Conservation (phyloP, 2,797 vertebrate species). For the Bradypodion pumilum region DNA sequence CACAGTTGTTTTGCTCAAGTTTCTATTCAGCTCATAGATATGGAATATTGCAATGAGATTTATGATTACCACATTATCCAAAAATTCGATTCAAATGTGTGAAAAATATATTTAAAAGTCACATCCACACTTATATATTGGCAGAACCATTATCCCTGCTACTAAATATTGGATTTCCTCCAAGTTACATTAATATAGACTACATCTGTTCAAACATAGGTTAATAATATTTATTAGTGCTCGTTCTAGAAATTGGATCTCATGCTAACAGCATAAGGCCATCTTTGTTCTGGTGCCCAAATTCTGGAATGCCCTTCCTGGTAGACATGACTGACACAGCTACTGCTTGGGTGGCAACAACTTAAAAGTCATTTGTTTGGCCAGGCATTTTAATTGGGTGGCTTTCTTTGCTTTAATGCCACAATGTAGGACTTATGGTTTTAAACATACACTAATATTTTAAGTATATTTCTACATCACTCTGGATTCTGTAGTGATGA, state of each 20-base stretch:
- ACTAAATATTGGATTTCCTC: conserved; percentile 24
- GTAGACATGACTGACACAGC: too few relatives aligned
- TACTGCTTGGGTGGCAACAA: background rate
- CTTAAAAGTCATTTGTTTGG: too few relatives aligned
- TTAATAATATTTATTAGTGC: background rate
- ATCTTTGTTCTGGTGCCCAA: background rate
- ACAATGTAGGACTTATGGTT: too few relatives aligned
- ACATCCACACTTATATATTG: conserved; percentile 14
- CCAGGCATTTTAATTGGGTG: background rate
- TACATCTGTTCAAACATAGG: conserved; percentile 14
- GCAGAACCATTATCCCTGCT: background rate
- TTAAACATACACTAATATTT: too few relatives aligned
- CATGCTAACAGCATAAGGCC: background rate
- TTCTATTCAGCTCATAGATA: conserved; percentile 50
- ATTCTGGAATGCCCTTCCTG: background rate
- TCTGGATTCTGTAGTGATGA: too few relatives aligned
- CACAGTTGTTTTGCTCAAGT: conserved; percentile 23
- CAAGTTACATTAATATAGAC: background rate
- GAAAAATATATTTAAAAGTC: conserved; percentile 13
- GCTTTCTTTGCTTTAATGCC: background rate
- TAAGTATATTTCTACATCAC: too few relatives aligned
- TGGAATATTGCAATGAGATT: conserved; percentile 49
- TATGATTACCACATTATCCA: conserved; percentile 51
- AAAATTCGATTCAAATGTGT: conserved; percentile 52
- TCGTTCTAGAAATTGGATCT: background rate